phyloP scores from a whole-genome alignment of 1,140 invertebrate species.

The Caenorhabditis brenneri region DNA sequence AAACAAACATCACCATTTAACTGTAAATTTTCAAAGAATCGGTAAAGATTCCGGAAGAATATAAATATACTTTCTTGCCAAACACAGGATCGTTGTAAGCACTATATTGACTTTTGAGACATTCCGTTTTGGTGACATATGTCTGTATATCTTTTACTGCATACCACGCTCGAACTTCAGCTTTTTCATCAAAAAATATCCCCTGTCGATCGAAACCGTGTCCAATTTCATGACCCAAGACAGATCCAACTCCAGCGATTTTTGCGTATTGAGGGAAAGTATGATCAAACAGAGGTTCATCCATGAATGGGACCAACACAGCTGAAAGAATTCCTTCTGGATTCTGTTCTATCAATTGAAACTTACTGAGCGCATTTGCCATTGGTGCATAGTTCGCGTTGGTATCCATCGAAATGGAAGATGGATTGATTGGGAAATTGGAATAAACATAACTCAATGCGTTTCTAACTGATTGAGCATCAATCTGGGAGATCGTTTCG shows the following conservation, averaged over 20 bases:
- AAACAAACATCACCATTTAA: neutral
- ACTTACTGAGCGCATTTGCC: neutral
- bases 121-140: neutral
- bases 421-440: too few species aligned
- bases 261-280: slow-evolving; percentile 1
- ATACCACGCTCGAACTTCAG: neutral
- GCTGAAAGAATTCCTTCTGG: neutral
- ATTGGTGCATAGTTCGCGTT: neutral
- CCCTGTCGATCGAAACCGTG: neutral
- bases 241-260: neutral
- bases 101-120: neutral
- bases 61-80: neutral
- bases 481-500: too few species aligned
- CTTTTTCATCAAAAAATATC: neutral
- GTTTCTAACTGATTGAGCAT: too few species aligned
- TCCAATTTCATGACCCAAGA: neutral
- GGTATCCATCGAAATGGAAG: too few species aligned
- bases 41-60: too few species aligned
- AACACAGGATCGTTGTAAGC: neutral
- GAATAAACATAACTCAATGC: too few species aligned
- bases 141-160: neutral
- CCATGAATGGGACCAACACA: neutral
- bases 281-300: neutral
- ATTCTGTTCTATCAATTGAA: neutral
- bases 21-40: too few species aligned